Conservation (phyloP, 2,888 invertebrate species). For the Brachypterus glaber region DNA sequence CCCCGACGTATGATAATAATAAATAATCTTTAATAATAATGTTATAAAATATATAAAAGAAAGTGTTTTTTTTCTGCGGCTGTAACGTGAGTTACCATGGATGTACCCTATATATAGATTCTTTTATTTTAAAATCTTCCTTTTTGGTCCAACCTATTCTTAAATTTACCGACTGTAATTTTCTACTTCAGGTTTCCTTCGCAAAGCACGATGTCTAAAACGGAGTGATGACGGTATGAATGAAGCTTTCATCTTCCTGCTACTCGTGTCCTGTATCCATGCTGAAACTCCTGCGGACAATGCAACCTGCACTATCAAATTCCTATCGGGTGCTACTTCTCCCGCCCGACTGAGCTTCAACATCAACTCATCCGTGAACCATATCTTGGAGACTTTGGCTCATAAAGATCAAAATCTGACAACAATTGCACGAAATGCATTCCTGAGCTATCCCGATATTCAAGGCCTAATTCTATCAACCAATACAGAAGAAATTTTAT, state of each 20-base stretch:
- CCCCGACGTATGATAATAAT: too few relatives aligned
- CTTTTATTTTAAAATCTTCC: too few relatives aligned
- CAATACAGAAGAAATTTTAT: constrained; percentile 29
- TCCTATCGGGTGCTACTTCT: constrained; percentile 32
- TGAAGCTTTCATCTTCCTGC: constrained; percentile 33
- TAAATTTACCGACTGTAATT: too few relatives aligned
- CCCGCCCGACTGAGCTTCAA: constrained; percentile 35
- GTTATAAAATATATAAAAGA: too few relatives aligned
- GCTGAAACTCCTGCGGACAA: constrained; percentile 38
- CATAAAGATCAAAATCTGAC: constrained; percentile 20
- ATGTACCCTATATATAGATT: too few relatives aligned
- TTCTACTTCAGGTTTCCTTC: constrained; percentile 28
- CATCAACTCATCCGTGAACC: constrained; percentile 21
- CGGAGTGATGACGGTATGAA: constrained; percentile 38
- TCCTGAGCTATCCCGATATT: constrained; percentile 42
- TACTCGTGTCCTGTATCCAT: constrained; percentile 36
- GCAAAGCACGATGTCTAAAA: constrained; percentile 19
- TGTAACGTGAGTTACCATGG: too few relatives aligned
- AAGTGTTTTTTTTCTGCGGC: too few relatives aligned
- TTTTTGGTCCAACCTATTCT: too few relatives aligned
- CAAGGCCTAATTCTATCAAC: constrained; percentile 36
- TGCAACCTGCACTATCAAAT: constrained; percentile 32
- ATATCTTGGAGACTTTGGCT: constrained; percentile 17
- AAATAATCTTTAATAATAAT: too few relatives aligned
- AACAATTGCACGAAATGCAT: constrained; percentile 40